Evolutionary conservation across 53 echinoderm and acorn worm species (phyloP), one percentile per base, ranked within the genome.

Genomic region (Temnopleurus reevesii): DNA sequence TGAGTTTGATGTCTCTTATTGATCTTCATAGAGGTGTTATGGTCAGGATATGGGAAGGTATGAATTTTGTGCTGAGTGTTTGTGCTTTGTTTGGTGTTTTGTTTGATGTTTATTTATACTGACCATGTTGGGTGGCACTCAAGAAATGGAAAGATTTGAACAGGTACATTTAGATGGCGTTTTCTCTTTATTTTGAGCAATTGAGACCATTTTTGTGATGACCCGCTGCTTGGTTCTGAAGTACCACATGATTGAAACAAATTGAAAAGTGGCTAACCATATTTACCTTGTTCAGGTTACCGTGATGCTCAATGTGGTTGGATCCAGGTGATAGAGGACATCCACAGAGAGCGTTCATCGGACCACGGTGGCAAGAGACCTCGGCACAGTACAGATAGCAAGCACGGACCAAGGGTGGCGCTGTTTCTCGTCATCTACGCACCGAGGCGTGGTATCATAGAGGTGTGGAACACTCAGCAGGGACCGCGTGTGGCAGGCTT

Each of bases 281-380:
- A 29, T 65, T 30, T 6, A 59, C 5, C 31, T 44, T 77, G 24
- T 80, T 21, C 59, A 97, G 99, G 99, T n/a, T 99, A 99, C 49
- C 96, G 99, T 28, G 99, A 99, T 91, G 99, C 99, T 4, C 99
- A 99, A 86, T 99, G 99, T 55, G 99, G 99, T 21, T 99, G 99
- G 99, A 94, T 99, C 21, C 94, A 96, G 38, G 99, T 99, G 8
- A 76, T 77, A 1, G 99, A 99, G 77, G 93, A 96, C 27, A 43
- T 93, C 8, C 99, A 94, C 76, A 54, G 94, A 21, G 97, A 95
- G 80, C 79, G 87, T 6, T 92, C 94, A 27, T 89, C 92, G 3
- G 93, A 95, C 53, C 93, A 89, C 2, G 93, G 87, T 0, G 55
- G 84, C 24, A 80, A 90, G 81, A 77, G 71, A 57, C 55, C 93